Evolutionary conservation across 2,797 vertebrate species (phyloP).

Genomic region (Pangasius larnaudii): DNA sequence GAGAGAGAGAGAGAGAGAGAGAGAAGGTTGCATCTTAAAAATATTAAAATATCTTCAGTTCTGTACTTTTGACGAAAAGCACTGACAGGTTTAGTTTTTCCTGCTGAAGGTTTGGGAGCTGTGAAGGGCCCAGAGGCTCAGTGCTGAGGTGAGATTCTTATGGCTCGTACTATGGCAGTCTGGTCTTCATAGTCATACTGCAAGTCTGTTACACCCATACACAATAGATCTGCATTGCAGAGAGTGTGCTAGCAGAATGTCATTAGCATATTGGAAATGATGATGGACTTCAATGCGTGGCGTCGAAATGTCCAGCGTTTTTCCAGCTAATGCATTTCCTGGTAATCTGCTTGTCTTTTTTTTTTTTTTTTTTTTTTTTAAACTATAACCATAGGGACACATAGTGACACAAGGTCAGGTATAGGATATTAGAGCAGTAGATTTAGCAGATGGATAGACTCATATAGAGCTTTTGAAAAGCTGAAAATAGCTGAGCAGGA

Average conservation of each 20-base stretch:
- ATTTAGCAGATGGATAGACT: not conserved
- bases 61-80: conserved; percentile 9
- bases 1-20: not conserved
- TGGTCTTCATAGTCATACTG: not conserved
- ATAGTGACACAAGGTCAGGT: not conserved
- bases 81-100: conserved; percentile 23
- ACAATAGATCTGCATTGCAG: conserved; percentile 37
- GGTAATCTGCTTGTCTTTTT: not conserved
- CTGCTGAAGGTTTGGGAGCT: not conserved
- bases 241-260: not conserved
- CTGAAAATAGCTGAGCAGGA: not conserved
- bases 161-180: not conserved
- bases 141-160: not conserved
- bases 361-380: not conserved
- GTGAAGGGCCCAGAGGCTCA: not conserved
- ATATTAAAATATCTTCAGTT: conserved; percentile 22
- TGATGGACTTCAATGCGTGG: not conserved
- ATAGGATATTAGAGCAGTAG: not conserved
- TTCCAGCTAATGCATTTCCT: not conserved
- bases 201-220: not conserved
- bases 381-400: not conserved
- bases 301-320: not conserved
- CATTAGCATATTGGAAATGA: conserved; percentile 11
- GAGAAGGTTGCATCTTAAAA: conserved; percentile 6
- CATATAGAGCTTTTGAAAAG: not conserved